A percentile compares a stretch with the other conserved stretches of the same genome.
Evolutionary conservation across 1,140 invertebrate genomes (phyloP).

Genomic region (Leptonema lineaticorne): DNA sequence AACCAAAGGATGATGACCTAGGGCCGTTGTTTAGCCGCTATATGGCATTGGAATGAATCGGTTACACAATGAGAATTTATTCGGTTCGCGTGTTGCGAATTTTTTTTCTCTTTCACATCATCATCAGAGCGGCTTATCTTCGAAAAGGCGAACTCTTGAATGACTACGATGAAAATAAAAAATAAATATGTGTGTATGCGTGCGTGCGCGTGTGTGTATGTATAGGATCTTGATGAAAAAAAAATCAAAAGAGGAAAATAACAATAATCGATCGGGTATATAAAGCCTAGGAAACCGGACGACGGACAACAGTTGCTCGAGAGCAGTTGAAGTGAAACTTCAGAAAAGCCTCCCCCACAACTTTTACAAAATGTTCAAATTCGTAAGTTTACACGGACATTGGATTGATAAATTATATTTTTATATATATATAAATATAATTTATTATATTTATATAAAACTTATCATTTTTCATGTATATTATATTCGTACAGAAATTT

Average conservation of each 20-base stretch:
- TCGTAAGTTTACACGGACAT: too few species aligned
- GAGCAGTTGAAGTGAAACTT: slow-evolving; percentile 27
- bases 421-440: too few species aligned
- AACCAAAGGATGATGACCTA: background rate
- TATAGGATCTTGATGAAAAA: slow-evolving; percentile 5
- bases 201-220: background rate
- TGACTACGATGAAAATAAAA: too few species aligned
- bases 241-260: slow-evolving; percentile 2
- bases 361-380: slow-evolving; percentile 37
- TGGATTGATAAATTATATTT: too few species aligned
- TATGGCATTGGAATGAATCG: background rate
- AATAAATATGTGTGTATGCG: background rate
- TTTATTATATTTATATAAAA: too few species aligned
- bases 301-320: slow-evolving; percentile 29
- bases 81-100: too few species aligned
- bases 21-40: background rate
- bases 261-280: slow-evolving; percentile 20
- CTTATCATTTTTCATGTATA: too few species aligned
- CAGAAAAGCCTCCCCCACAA: slow-evolving; percentile 12
- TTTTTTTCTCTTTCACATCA: too few species aligned
- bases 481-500: too few species aligned
- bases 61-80: background rate
- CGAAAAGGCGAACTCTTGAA: background rate
- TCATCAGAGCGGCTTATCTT: background rate
- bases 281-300: slow-evolving; percentile 20